Evolutionary conservation across 2,113 vertebrate species (phyloP).

Genomic region (Pleuronectes platessa): DNA sequence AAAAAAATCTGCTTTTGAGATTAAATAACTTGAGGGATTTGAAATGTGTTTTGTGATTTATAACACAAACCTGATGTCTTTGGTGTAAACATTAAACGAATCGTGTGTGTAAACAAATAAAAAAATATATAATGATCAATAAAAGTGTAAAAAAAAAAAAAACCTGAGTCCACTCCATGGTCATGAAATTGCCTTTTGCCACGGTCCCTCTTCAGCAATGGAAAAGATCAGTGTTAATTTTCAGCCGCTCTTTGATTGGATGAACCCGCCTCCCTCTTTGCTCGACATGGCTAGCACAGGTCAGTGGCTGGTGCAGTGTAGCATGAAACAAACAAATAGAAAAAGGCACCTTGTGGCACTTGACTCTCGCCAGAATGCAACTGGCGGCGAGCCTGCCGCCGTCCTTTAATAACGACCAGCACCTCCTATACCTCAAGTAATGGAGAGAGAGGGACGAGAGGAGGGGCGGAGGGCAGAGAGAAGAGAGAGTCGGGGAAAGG

Average conservation of each 20-base stretch:
- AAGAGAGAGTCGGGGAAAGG: not conserved
- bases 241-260: slow-evolving; percentile 94
- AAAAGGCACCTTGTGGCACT: slow-evolving; percentile 98
- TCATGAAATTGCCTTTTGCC: slow-evolving; percentile 86
- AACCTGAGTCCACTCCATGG: slow-evolving; percentile 64
- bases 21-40: not conserved
- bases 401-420: slow-evolving; percentile 86
- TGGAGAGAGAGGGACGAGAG: slow-evolving; percentile 5
- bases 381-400: slow-evolving; percentile 82
- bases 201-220: slow-evolving; percentile 84
- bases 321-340: slow-evolving; percentile 99
- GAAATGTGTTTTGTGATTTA: not conserved
- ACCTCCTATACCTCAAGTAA: slow-evolving; percentile 68
- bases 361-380: slow-evolving; percentile 87
- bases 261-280: slow-evolving; percentile 88
- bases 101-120: not conserved
- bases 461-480: slow-evolving; percentile 1
- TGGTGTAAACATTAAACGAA: not conserved
- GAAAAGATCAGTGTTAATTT: slow-evolving; percentile 96
- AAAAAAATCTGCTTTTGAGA: slow-evolving; percentile 11
- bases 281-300: slow-evolving; percentile 92
- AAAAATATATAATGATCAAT: slow-evolving; percentile 32
- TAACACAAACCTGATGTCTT: not conserved
- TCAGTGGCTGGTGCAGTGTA: slow-evolving; percentile 95
- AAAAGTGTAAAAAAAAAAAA: slow-evolving; percentile 54